Evolutionary conservation across 2,113 vertebrate genomes (phyloP), one percentile per base, ranked within the genome.

Genomic region (Neogobius melanostomus): DNA sequence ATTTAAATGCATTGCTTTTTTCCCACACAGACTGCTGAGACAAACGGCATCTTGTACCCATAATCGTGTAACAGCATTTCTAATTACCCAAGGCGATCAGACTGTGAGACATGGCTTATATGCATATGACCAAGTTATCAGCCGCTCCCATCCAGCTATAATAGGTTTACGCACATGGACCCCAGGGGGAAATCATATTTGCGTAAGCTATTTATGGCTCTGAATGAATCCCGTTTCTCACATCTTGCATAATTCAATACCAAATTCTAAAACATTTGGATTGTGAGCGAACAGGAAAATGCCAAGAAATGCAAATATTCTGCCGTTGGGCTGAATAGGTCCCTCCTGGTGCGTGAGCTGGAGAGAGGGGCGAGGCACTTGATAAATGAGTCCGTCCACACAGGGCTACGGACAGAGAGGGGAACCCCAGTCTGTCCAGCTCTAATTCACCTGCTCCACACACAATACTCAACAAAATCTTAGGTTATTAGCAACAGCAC

Each of bases 1-100:
- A 83, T 86, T 82, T 79, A 79, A 75, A 81, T 85, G 81, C 81
- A 88, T 76, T 81, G 73, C 59, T 50, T 75, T 79, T 28, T 80
- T 69, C 3, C 28, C 0, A 0, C 64, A 78, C 67, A 69, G 45
- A 76, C 52, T 63, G 67, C 11, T 85, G 82, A 36, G 28, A 90
- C 78, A 75, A 83, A 80, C 77, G 79, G 68, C 66, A 72, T 75
- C 54, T 74, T 81, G 72, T 66, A 12, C 36, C 71, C 44, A 71
- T 64, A 84, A 81, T 42, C 62, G 71, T 54, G 64, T 45, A 71
- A 72, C 59, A 54, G 66, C 68, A 76, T 85, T 85, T 83, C 70
- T 82, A 83, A 88, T 82, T 80, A 85, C 69, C 77, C 64, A 14
- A 64, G 64, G 69, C 78, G 60, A 82, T 83, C 59, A 82, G 72